Evolutionary conservation across 1,140 invertebrate genomes (phyloP).

Genomic region (Diabrotica virgifera): DNA sequence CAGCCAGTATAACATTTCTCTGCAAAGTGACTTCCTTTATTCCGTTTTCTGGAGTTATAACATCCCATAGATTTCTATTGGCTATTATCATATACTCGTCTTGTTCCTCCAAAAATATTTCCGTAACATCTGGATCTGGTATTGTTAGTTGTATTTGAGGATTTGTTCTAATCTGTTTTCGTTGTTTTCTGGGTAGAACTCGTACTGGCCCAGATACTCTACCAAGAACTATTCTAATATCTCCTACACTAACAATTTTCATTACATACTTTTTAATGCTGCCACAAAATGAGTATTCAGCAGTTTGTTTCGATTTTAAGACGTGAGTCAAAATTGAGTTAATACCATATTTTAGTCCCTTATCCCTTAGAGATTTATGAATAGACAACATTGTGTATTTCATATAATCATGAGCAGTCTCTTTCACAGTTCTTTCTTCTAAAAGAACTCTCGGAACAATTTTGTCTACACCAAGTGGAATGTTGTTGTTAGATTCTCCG

Average conservation of each 20-base stretch:
- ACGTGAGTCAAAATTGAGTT: slow-evolving; percentile 73
- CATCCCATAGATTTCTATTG: slow-evolving; percentile 76
- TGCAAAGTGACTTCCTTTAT: slow-evolving; percentile 71
- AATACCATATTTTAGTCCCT: slow-evolving; percentile 65
- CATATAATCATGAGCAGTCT: slow-evolving; percentile 75
- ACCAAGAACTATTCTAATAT: slow-evolving; percentile 68
- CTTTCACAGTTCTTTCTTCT: slow-evolving; percentile 76
- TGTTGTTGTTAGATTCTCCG: slow-evolving; percentile 66
- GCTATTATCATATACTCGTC: slow-evolving; percentile 79
- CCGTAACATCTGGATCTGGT: slow-evolving; percentile 71
- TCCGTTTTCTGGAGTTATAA: slow-evolving; percentile 70
- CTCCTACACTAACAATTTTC: slow-evolving; percentile 69
- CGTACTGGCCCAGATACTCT: slow-evolving; percentile 59
- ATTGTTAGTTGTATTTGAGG: slow-evolving; percentile 63
- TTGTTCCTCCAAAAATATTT: slow-evolving; percentile 71
- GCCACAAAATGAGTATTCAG: slow-evolving; percentile 48
- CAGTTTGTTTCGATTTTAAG: slow-evolving; percentile 53
- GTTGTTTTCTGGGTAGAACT: slow-evolving; percentile 54
- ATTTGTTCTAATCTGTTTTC: slow-evolving; percentile 62
- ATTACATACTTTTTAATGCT: slow-evolving; percentile 58
- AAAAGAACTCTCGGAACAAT: slow-evolving; percentile 70
- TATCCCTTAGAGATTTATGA: slow-evolving; percentile 70
- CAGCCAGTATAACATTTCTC: slow-evolving; percentile 72
- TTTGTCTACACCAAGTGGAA: slow-evolving; percentile 66
- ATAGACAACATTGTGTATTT: slow-evolving; percentile 77